phyloP scores from a whole-genome alignment of 2,113 vertebrate genomes.

The Gymnarchus niloticus region DNA sequence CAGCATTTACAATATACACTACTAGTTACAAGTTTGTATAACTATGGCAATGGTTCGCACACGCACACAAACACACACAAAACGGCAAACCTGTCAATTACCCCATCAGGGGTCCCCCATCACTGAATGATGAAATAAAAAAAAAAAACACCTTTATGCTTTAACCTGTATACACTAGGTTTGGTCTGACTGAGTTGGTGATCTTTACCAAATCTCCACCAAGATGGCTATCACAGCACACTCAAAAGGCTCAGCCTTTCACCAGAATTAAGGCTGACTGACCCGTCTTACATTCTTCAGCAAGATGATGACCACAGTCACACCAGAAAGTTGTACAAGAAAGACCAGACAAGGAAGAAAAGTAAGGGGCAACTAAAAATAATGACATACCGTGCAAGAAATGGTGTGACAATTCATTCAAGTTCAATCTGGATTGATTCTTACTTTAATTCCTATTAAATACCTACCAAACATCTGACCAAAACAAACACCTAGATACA shows the following conservation, averaged over 20 bases:
- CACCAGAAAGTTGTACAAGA: not conserved
- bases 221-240: not conserved
- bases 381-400: not conserved
- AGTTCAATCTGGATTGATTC: not conserved
- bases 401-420: not conserved
- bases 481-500: no score
- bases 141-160: not conserved
- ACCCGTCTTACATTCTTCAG: not conserved
- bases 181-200: not conserved
- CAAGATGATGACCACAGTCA: not conserved
- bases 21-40: not conserved
- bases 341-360: not conserved
- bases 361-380: not conserved
- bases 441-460: not conserved
- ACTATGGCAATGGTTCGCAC: no score
- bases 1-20: not conserved
- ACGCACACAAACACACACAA: no score
- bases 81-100: no score
- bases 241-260: not conserved
- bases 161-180: not conserved
- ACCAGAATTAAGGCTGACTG: not conserved
- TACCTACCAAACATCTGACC: not conserved
- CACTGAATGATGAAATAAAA: no score
- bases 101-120: no score
- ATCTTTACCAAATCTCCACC: not conserved